Base-by-base conservation (phyloP, 2,113 vertebrate genomes). In the Microtus pennsylvanicus region DNA sequence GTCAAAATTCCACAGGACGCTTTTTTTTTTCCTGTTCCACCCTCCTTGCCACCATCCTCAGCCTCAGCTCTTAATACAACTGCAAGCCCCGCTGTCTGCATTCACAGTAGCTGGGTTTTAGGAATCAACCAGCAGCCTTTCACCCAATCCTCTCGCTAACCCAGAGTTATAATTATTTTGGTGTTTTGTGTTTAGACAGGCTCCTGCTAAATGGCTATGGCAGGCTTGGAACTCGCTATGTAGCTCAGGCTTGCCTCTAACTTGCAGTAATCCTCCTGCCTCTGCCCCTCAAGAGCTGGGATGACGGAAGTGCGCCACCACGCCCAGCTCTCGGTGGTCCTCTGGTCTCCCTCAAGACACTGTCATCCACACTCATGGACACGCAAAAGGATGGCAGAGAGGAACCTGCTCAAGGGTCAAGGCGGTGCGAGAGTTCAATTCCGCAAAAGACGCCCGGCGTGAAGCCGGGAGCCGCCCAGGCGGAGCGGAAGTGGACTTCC, bases 391-490 rank as follows among this genome's bases (percentile, higher is more conserved):
- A 13, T 16, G 4, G 1, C 11, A 7, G 19, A 61, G 19, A 50
- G 4, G n/a, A 45, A 26, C 38, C 1, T 22, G 69, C 63, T 50
- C 63, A 69, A 35, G 17, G 13, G 67, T 87, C 55, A 50, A 47
- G 22, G 26, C 6, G 35, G 17, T 1, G 52, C 26, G 13, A 42
- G 28, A 38, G 35, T 19, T 12, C 78, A 5, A 50, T 11, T 13
- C 1, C 2, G 14, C 0, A 67, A 33, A 75, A 17, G 24, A 22
- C 1, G 12, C 26, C 87, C 0, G 45, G 30, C 42, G 0, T 5
- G 24, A 19, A 13, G 8, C 38, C 14, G 38, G 82, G 58, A 65
- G 26, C 82, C 0, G 24, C 5, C 89, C 0, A n/a, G 65, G 17
- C 7, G 8, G 26, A 69, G 26, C 61, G 35, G 50, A 91, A 78